Evolutionary conservation across 1,140 invertebrate genomes (phyloP).

Genomic region (Chlorops oryzae): DNA sequence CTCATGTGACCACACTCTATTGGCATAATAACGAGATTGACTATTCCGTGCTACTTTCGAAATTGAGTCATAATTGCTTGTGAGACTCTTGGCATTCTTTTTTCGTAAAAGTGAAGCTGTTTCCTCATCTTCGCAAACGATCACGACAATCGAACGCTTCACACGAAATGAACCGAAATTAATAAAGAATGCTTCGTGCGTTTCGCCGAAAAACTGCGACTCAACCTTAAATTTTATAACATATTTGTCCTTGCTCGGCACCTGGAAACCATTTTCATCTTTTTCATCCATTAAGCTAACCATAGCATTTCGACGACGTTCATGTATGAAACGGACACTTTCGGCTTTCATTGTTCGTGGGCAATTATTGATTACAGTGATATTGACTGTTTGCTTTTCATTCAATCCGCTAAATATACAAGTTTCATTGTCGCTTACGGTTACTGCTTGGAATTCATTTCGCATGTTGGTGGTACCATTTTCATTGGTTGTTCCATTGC

Average conservation of each 20-base stretch:
- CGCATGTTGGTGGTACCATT: too few relatives aligned
- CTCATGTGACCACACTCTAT: constrained; percentile 36
- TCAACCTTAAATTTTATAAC: constrained; percentile 19
- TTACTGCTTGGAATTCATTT: constrained; percentile 38
- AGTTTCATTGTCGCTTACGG: constrained; percentile 44
- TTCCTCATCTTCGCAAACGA: constrained; percentile 36
- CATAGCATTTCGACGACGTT: too few relatives aligned
- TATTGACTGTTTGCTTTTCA: constrained; percentile 35
- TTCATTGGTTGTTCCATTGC: constrained; percentile 1
- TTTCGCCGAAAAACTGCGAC: constrained; percentile 54
- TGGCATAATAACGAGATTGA: constrained; percentile 28
- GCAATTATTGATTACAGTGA: constrained; percentile 45
- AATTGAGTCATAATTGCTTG: too few relatives aligned
- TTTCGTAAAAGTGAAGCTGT: too few relatives aligned
- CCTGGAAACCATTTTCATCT: too few relatives aligned
- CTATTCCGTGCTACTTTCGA: too few relatives aligned
- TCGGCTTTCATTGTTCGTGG: too few relatives aligned
- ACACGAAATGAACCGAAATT: constrained; percentile 52
- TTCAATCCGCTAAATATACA: constrained; percentile 42
- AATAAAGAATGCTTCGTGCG: constrained; percentile 55
- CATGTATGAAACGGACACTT: too few relatives aligned
- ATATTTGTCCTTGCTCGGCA: too few relatives aligned
- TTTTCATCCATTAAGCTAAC: too few relatives aligned
- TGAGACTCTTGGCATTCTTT: too few relatives aligned
- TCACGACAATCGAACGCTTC: constrained; percentile 25